Conservation (phyloP, 2,113 vertebrate species). For the Grammomys dolichurus region DNA sequence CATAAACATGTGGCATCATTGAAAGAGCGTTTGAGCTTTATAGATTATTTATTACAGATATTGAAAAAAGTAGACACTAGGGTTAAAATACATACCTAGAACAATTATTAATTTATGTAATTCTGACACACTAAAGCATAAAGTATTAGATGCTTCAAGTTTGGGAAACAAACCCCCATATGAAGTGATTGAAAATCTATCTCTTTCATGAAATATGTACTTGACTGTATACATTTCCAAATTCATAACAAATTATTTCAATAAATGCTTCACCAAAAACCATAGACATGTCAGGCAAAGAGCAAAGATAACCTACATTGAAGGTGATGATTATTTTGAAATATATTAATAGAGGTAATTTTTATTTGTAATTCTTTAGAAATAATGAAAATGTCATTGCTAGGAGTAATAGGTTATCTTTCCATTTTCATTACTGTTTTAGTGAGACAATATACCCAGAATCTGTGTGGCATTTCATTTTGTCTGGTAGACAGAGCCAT, state of each 20-base stretch:
- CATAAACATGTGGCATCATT: background rate
- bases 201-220: background rate
- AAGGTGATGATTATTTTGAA: background rate
- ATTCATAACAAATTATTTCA: slow-evolving; percentile 4
- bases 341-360: background rate
- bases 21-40: background rate
- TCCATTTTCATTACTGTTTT: slow-evolving; percentile 7
- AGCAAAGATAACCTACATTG: background rate
- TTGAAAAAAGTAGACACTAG: background rate
- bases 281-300: background rate
- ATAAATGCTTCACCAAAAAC: background rate
- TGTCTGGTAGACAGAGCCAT: background rate
- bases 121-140: slow-evolving; percentile 25
- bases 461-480: background rate
- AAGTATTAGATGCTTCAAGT: slow-evolving; percentile 48
- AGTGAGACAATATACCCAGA: slow-evolving; percentile 6
- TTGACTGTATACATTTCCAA: slow-evolving; percentile 24
- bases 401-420: background rate
- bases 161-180: background rate
- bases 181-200: background rate
- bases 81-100: slow-evolving; percentile 13
- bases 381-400: background rate
- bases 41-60: slow-evolving; percentile 1
- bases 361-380: slow-evolving; percentile 29
- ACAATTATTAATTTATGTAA: background rate